phyloP scores from a whole-genome alignment of 2,797 vertebrate species.

The Xiphorhynchus erythropygius region DNA sequence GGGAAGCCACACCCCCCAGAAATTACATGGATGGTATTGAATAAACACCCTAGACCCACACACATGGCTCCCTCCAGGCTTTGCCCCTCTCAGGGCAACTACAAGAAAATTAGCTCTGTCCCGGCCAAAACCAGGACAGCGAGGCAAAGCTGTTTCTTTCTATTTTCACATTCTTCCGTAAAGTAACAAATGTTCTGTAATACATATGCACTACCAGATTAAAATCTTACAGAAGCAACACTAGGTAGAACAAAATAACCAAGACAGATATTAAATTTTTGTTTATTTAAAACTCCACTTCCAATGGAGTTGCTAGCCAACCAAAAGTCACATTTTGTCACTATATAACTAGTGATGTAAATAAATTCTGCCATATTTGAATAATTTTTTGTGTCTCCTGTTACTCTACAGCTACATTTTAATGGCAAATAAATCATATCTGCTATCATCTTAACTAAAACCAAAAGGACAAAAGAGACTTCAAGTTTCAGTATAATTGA shows the following conservation, averaged over 20 bases:
- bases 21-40: background rate
- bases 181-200: background rate
- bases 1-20: background rate
- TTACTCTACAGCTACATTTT: background rate
- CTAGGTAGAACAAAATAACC: background rate
- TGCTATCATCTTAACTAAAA: background rate
- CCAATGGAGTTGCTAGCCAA: background rate
- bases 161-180: background rate
- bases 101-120: background rate
- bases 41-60: background rate
- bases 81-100: background rate
- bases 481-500: background rate
- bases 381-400: background rate
- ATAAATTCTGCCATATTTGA: background rate
- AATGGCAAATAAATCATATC: background rate
- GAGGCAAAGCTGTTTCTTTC: background rate
- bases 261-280: background rate
- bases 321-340: background rate
- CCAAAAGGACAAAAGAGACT: background rate
- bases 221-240: background rate
- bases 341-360: background rate
- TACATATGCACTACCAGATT: background rate
- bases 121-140: background rate
- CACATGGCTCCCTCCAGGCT: background rate
- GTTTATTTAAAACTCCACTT: background rate